phyloP scores from a whole-genome alignment of 2,113 vertebrate genomes.

The Proterorhinus semilunaris region DNA sequence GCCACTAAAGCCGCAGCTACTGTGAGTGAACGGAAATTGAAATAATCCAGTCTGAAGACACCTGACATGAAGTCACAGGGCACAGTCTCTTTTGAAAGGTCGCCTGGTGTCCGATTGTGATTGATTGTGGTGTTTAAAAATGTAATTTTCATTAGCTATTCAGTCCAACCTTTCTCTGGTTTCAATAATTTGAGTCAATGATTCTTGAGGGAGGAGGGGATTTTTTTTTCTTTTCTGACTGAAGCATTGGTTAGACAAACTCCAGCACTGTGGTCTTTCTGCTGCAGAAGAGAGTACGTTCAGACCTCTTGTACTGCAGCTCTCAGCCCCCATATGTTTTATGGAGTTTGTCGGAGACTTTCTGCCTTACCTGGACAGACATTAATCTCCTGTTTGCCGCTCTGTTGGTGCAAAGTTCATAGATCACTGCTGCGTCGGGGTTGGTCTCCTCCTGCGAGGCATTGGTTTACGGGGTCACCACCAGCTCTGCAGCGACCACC shows the following conservation, averaged over 20 bases:
- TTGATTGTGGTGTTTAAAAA: not conserved
- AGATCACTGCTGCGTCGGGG: conserved; percentile 36
- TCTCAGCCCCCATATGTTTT: conserved; percentile 16
- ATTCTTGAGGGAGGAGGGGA: too few relatives aligned
- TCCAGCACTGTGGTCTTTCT: not conserved
- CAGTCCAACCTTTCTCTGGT: not conserved
- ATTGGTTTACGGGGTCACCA: conserved; percentile 56
- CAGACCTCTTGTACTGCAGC: conserved; percentile 1
- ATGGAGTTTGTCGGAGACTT: conserved; percentile 31
- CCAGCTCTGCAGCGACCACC: conserved; percentile 36
- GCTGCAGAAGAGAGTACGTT: not conserved
- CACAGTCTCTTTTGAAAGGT: not conserved
- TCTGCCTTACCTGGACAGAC: conserved; percentile 17
- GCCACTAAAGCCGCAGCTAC: conserved; percentile 29
- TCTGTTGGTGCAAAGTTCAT: conserved; percentile 8
- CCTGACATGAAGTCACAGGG: conserved; percentile 1
- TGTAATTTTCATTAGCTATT: not conserved
- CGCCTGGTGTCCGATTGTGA: conserved; percentile 1
- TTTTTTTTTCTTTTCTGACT: too few relatives aligned
- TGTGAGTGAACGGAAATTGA: conserved; percentile 14
- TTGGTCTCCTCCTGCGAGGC: conserved; percentile 50
- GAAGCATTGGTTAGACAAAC: not conserved
- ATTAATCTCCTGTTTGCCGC: conserved; percentile 43
- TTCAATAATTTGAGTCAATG: not conserved
- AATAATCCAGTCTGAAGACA: conserved; percentile 9